Percentiles rank a stretch among this genome's conserved stretches.
phyloP scores from a whole-genome alignment of 1,140 invertebrate species.

The Drosophila nikananu region DNA sequence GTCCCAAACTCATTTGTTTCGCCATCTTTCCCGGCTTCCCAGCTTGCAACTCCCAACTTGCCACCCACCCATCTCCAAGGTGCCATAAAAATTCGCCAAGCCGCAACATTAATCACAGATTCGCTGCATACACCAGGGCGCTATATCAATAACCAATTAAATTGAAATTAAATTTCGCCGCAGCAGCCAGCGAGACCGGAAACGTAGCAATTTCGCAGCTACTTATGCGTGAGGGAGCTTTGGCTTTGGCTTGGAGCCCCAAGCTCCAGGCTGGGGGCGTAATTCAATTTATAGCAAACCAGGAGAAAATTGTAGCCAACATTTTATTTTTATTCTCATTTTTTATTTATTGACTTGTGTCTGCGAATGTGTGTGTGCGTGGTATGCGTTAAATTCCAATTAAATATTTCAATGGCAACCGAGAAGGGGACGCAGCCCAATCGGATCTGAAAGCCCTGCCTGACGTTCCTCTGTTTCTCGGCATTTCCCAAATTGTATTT shows the following conservation, averaged over 20 bases:
- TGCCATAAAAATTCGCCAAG: constrained; percentile 76
- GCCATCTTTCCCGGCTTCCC: background rate
- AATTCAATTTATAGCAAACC: constrained; percentile 76
- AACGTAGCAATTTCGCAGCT: constrained; percentile 73
- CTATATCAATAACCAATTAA: constrained; percentile 83
- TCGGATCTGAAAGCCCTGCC: constrained; percentile 17
- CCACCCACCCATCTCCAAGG: constrained; percentile 65
- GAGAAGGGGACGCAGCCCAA: constrained; percentile 34
- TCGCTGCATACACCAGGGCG: constrained; percentile 74
- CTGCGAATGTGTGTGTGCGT: constrained; percentile 25
- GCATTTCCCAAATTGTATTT: constrained; percentile 56
- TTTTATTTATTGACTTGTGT: constrained; percentile 78
- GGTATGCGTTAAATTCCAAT: constrained; percentile 83
- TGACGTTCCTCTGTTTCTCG: constrained; percentile 44
- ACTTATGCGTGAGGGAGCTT: constrained; percentile 73
- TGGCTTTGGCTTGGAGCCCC: constrained; percentile 48
- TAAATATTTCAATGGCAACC: constrained; percentile 79
- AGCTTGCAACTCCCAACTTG: background rate
- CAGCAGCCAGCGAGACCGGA: constrained; percentile 37
- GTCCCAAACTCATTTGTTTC: constrained; percentile 51
- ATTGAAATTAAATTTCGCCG: constrained; percentile 81
- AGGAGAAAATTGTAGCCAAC: constrained; percentile 66
- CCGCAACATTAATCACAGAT: constrained; percentile 80
- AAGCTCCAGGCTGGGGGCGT: too few species aligned
- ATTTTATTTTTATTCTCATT: constrained; percentile 55